Base-by-base conservation (phyloP, 2,888 invertebrate genomes). In the Erebia ligea region DNA sequence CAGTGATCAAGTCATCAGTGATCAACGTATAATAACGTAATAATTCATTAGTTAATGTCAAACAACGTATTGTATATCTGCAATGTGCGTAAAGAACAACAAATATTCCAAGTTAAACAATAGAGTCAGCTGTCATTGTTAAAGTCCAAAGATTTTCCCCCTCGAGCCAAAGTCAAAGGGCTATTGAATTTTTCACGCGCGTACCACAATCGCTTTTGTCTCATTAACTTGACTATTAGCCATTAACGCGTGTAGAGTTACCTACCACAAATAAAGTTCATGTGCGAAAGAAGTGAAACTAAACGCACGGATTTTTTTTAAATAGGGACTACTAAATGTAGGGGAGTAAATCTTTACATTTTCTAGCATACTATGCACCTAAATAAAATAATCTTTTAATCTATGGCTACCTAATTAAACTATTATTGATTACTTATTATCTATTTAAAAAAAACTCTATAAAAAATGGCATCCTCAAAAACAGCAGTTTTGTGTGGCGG, bases 111-210 rank as follows among this genome's bases (percentile, higher is more conserved):
- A 21, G 45, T 9, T 21, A 45, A 57, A 67, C 67, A 67, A 67
- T 66, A 17, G 42, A 42, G 57, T 17, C 40, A 17, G n/a, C 15
- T 21, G 9, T 5, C 57, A 67, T 58, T 67, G 67, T 58, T 56
- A 10, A 56, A 66, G 42, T 56, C 42, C 48, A 50, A 67, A 67
- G 58, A 67, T 67, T 67, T 67, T 67, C 58, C 57, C 66, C 56
- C 40, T 45, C 34, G 34, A 54, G 34, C 45, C n/a, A 67, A 59
- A 67, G 68, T 62, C 70, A 69, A 73, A 73, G 71, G 71, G 71
- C 45, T 57, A 48, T 71, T 63, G 65, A 56, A 71, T 73, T 73
- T 73, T 71, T 73, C 67, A 69, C 69, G 69, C 73, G 61, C 61
- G 15, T 57, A 10, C 48, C 61, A 73, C 70, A 73, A 73, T 73